These are phyloP conservation scores for Platypus cylindrus DNA, from an alignment of 2,888 invertebrate species.

Conservation along the genomic window DNA sequence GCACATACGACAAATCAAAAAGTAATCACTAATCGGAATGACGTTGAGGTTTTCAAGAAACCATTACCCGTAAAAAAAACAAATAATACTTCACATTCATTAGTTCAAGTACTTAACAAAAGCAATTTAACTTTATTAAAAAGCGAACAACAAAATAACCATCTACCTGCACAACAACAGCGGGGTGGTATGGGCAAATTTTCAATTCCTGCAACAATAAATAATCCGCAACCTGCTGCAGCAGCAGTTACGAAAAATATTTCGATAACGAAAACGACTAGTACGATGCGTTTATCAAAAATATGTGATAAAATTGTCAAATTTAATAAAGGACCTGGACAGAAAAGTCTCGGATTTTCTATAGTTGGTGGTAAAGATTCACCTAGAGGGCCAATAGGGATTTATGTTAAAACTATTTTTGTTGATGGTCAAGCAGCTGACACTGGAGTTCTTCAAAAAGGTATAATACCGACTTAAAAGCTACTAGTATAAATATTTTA, in stretches of 20 bases:
- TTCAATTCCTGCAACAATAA: slow-evolving; percentile 23
- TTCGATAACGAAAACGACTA: neutral
- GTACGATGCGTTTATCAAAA: slow-evolving; percentile 2
- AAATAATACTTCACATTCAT: neutral
- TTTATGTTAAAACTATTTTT: slow-evolving; percentile 79
- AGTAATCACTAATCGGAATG: no score
- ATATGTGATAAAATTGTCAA: slow-evolving; percentile 36
- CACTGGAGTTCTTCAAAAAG: slow-evolving; percentile 66
- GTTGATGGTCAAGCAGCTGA: slow-evolving; percentile 78
- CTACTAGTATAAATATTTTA: no score
- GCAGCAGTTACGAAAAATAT: slow-evolving; percentile 2
- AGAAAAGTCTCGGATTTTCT: slow-evolving; percentile 78
- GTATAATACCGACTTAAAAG: slow-evolving; percentile 43
- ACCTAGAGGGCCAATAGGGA: slow-evolving; percentile 74
- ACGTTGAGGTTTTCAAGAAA: slow-evolving; percentile 21
- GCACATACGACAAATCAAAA: slow-evolving; percentile 2
- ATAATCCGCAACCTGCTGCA: slow-evolving; percentile 2
- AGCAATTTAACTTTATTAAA: slow-evolving; percentile 17
- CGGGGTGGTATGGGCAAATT: slow-evolving; percentile 40
- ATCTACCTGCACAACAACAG: slow-evolving; percentile 3
- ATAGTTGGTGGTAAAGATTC: slow-evolving; percentile 82
- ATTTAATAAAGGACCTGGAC: slow-evolving; percentile 69
- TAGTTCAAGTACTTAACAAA: slow-evolving; percentile 3
- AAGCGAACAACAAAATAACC: neutral
- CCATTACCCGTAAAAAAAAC: slow-evolving; percentile 9